These are phyloP conservation scores for Glossophaga mutica DNA, from an alignment of 2,797 vertebrate species.

Conservation along the genomic window DNA sequence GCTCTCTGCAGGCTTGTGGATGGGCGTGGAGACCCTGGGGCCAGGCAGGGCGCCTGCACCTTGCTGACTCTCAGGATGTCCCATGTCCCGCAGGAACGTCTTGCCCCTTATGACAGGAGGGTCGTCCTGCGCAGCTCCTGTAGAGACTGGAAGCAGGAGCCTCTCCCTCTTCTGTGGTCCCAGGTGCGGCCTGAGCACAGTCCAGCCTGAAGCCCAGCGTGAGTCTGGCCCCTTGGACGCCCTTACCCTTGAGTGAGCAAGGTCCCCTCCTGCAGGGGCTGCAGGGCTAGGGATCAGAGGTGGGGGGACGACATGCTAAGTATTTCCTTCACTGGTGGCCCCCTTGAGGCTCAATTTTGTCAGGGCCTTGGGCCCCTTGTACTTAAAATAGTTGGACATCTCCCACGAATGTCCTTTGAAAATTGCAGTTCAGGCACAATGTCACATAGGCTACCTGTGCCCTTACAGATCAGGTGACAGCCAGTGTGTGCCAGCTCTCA, in stretches of 20 bases:
- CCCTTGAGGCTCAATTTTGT: background rate
- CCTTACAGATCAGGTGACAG: background rate
- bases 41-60: background rate
- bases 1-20: background rate
- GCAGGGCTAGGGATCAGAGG: background rate
- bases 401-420: background rate
- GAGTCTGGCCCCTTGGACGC: fast-evolving
- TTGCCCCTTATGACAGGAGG: background rate
- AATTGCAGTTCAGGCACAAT: background rate
- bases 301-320: background rate
- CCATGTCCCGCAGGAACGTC: background rate
- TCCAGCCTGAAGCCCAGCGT: background rate
- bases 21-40: background rate
- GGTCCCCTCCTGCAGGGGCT: background rate
- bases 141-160: background rate
- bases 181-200: background rate
- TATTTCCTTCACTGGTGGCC: background rate
- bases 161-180: background rate
- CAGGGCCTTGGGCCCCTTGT: background rate
- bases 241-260: fast-evolving
- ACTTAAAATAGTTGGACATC: background rate
- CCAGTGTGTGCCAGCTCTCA: fast-evolving
- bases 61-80: background rate
- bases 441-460: background rate
- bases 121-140: background rate